Conservation (phyloP, 2,113 vertebrate species). For the Pardalotus punctatus region DNA sequence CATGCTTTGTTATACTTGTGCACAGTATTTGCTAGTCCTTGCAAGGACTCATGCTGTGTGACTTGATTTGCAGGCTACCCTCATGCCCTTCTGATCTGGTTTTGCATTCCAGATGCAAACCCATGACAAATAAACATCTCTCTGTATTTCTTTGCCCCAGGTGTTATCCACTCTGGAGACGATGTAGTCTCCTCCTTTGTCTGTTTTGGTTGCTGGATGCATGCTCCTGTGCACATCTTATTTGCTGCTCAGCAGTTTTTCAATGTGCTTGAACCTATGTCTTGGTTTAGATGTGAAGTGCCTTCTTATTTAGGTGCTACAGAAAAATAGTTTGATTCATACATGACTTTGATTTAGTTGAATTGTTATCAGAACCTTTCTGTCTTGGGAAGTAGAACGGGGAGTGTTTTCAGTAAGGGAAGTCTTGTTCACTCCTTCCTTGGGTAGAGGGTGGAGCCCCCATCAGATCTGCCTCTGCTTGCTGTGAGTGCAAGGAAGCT, state of each 20-base stretch:
- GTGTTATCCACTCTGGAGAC: not conserved
- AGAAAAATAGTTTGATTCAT: not conserved
- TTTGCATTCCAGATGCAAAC: not conserved
- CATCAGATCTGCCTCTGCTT: not conserved
- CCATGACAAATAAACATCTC: not conserved
- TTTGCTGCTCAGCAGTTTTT: not conserved
- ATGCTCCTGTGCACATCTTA: not conserved
- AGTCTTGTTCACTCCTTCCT: not conserved
- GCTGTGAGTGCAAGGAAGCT: not conserved
- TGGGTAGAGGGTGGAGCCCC: not conserved
- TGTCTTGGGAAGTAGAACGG: not conserved
- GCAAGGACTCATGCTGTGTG: accelerated
- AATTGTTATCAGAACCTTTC: not conserved
- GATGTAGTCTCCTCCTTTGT: not conserved
- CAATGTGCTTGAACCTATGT: not conserved
- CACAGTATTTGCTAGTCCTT: accelerated
- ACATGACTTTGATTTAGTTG: not conserved
- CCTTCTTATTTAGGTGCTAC: slow-evolving; percentile 38
- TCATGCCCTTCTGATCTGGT: not conserved
- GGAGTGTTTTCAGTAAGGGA: not conserved
- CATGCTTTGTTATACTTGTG: not conserved
- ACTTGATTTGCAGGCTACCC: not conserved
- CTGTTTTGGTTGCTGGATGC: not conserved
- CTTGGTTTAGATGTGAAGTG: slow-evolving; percentile 5
- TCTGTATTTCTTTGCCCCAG: not conserved